Conservation (phyloP, 2,888 invertebrate species). For the Crioceris asparagi region DNA sequence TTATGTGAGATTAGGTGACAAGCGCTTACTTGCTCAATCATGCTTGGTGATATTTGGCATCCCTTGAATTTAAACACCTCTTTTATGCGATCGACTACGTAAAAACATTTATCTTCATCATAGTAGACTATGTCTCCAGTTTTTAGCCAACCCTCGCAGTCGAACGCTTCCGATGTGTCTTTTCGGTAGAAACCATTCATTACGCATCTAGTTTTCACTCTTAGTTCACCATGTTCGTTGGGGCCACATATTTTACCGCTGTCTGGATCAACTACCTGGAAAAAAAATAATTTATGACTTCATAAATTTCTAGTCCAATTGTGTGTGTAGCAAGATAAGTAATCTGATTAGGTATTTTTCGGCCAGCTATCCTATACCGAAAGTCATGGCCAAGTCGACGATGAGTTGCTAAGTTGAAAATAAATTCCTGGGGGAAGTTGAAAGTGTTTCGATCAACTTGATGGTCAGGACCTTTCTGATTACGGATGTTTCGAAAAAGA, state of each 20-base stretch:
- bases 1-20: too few species aligned
- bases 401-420: too few species aligned
- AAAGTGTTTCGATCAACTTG: too few species aligned
- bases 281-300: too few species aligned
- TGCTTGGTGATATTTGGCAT: constrained; percentile 38
- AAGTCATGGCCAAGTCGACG: too few species aligned
- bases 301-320: too few species aligned
- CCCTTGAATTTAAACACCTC: constrained; percentile 42
- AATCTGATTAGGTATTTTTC: too few species aligned
- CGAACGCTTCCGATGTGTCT: constrained; percentile 38
- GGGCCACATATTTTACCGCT: constrained; percentile 29
- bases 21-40: constrained; percentile 24
- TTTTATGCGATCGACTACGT: constrained; percentile 42
- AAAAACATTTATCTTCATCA: constrained; percentile 41
- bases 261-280: constrained; percentile 26
- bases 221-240: constrained; percentile 43
- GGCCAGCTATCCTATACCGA: too few species aligned
- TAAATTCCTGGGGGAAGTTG: too few species aligned
- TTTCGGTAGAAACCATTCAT: constrained; percentile 41
- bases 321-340: too few species aligned
- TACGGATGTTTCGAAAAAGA: too few species aligned
- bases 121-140: constrained; percentile 45
- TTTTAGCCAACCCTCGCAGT: constrained; percentile 41
- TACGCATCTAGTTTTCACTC: constrained; percentile 35
- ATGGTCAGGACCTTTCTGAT: too few species aligned